Evolutionary conservation across 2,888 invertebrate genomes (phyloP).

Genomic region (Polydrusus pterygomalis): DNA sequence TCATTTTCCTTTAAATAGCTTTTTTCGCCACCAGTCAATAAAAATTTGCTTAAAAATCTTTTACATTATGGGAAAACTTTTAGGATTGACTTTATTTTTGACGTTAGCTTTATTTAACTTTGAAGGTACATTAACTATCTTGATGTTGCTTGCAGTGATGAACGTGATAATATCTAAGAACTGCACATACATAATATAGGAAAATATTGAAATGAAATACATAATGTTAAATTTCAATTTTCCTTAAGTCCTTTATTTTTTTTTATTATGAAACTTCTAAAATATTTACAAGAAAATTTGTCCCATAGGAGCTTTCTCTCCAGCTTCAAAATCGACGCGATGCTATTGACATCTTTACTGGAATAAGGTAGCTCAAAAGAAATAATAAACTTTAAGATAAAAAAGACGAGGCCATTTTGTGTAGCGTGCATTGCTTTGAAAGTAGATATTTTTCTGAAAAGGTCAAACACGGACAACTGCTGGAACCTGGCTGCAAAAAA

Average conservation of each 20-base stretch:
- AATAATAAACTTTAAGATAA: conserved; percentile 21
- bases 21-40: no score
- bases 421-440: conserved; percentile 28
- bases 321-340: not conserved
- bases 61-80: no score
- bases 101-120: no score
- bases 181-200: no score
- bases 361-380: conserved; percentile 29
- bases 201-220: not conserved
- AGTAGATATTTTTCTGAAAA: conserved; percentile 27
- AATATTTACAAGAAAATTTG: not conserved
- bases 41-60: no score
- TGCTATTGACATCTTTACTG: conserved; percentile 2
- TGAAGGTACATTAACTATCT: no score
- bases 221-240: not conserved
- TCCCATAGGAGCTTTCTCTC: not conserved
- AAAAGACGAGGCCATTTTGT: conserved; percentile 8
- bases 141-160: no score
- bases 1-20: no score
- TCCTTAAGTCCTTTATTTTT: not conserved
- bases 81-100: no score
- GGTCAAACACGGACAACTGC: conserved; percentile 24
- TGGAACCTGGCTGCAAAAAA: conserved; percentile 1
- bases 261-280: conserved; percentile 1
- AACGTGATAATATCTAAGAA: no score